phyloP scores from a whole-genome alignment of 1,140 invertebrate genomes.

The Rhyacophila brunnea region DNA sequence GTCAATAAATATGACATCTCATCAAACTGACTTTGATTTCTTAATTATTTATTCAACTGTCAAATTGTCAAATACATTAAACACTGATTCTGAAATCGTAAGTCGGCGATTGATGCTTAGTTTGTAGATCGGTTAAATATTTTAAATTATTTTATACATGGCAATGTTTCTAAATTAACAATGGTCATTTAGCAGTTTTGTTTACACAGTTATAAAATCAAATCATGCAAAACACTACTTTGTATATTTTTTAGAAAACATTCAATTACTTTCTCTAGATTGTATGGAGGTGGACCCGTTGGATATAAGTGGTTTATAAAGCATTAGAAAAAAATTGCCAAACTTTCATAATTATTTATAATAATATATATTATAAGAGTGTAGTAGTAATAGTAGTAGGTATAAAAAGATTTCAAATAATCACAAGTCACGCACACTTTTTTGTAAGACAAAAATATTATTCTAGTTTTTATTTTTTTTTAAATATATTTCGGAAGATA shows the following conservation, averaged over 20 bases:
- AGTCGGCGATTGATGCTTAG: too few species aligned
- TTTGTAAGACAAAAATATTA: neutral
- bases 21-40: too few species aligned
- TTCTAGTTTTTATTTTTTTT: too few species aligned
- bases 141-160: too few species aligned
- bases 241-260: slow-evolving; percentile 9
- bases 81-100: too few species aligned
- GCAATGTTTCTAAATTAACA: too few species aligned
- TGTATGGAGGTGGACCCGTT: slow-evolving; percentile 15
- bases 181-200: too few species aligned
- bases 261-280: slow-evolving; percentile 2
- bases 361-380: neutral
- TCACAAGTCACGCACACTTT: neutral
- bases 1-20: too few species aligned
- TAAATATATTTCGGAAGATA: slow-evolving; percentile 10
- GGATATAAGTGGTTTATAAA: slow-evolving; percentile 15
- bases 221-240: slow-evolving; percentile 8
- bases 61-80: too few species aligned
- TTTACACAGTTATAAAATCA: slow-evolving; percentile 25
- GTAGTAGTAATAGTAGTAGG: neutral
- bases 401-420: neutral
- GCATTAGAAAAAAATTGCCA: neutral
- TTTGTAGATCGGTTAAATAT: too few species aligned
- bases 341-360: neutral
- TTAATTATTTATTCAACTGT: too few species aligned